Conservation (phyloP, 2,113 vertebrate species). For the Corynorhinus townsendii region DNA sequence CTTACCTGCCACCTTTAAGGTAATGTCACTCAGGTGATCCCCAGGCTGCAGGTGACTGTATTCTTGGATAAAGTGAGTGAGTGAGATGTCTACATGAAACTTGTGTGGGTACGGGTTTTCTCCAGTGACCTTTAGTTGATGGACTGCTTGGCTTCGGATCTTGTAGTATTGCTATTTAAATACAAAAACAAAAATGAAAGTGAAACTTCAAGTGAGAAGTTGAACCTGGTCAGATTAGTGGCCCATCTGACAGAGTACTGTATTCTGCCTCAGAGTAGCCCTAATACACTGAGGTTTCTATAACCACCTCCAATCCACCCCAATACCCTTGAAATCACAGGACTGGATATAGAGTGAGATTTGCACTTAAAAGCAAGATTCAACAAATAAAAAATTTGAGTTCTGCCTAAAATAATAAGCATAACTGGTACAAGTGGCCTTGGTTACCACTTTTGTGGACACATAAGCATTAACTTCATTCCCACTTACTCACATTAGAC, state of each 20-base stretch:
- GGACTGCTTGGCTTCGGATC: slow-evolving; percentile 93
- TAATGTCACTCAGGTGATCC: slow-evolving; percentile 88
- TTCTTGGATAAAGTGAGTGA: slow-evolving; percentile 92
- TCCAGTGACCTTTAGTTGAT: slow-evolving; percentile 89
- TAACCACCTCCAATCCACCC: not conserved
- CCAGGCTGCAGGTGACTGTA: slow-evolving; percentile 91
- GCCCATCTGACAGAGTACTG: not conserved
- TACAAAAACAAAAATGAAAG: not conserved
- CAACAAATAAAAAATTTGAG: not conserved
- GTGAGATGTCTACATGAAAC: slow-evolving; percentile 90
- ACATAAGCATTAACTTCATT: not conserved
- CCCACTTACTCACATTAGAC: not conserved
- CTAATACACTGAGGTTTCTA: not conserved
- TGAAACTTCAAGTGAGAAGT: not conserved
- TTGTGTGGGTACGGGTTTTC: slow-evolving; percentile 98
- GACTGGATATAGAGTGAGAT: not conserved
- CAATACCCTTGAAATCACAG: not conserved
- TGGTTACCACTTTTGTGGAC: not conserved
- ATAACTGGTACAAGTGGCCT: not conserved
- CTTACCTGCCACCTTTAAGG: slow-evolving; percentile 91
- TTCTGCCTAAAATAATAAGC: not conserved
- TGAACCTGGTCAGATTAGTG: not conserved
- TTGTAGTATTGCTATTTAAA: slow-evolving; percentile 94
- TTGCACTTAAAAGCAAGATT: not conserved
- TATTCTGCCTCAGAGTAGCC: not conserved